Evolutionary conservation across 2,113 vertebrate genomes (phyloP).

Genomic region (Pterocles gutturalis): DNA sequence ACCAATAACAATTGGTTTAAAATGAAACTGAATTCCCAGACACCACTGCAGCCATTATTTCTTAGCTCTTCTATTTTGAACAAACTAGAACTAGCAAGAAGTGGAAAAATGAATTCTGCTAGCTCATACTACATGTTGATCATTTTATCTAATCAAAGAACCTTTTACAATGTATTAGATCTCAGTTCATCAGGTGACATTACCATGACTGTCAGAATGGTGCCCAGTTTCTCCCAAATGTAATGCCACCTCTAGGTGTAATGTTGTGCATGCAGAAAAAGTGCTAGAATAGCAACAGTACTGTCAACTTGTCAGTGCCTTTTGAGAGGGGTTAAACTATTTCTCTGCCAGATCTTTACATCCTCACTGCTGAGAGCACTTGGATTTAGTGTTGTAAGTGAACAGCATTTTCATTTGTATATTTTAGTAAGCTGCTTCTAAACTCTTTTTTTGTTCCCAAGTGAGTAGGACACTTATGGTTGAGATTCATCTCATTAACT

Average conservation of each 20-base stretch:
- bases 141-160: neutral
- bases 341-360: neutral
- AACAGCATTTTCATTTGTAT: neutral
- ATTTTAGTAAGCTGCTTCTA: neutral
- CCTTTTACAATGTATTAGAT: neutral
- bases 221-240: neutral
- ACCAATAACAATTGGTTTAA: neutral
- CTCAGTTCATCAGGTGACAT: neutral
- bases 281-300: neutral
- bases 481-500: constrained; percentile 18
- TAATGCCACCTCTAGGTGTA: fast-evolving
- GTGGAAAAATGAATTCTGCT: neutral
- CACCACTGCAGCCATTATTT: neutral
- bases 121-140: neutral
- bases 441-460: neutral
- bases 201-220: neutral
- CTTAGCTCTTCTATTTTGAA: neutral
- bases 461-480: neutral
- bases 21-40: neutral
- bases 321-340: neutral
- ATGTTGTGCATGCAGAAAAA: neutral
- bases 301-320: neutral
- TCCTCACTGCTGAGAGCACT: neutral
- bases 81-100: neutral
- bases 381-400: neutral